Conservation (phyloP, 2,113 vertebrate species). For the Amphilophus citrinellus region DNA sequence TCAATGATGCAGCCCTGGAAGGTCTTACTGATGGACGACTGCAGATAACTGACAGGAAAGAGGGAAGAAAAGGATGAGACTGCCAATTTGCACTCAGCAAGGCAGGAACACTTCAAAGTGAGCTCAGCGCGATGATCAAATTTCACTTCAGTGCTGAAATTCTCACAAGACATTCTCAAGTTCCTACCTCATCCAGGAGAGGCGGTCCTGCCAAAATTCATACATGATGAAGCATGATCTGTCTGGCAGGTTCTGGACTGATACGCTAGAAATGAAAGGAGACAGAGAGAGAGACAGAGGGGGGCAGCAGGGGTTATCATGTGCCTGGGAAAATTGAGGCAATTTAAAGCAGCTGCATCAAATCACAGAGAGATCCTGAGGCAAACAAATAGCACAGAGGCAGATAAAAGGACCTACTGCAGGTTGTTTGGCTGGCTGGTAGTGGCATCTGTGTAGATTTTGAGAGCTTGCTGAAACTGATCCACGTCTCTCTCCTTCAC, state of each 20-base stretch:
- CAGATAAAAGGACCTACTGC: slow-evolving; percentile 83
- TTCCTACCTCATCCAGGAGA: slow-evolving; percentile 91
- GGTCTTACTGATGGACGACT: slow-evolving; percentile 83
- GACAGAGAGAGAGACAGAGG: neutral
- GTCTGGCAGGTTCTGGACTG: slow-evolving; percentile 87
- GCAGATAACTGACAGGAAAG: slow-evolving; percentile 86
- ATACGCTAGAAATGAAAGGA: slow-evolving; percentile 78
- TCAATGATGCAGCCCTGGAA: slow-evolving; percentile 77
- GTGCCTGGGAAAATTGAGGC: slow-evolving; percentile 15
- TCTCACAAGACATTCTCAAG: neutral
- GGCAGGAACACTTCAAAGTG: slow-evolving; percentile 12
- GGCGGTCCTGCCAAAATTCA: slow-evolving; percentile 93
- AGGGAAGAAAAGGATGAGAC: slow-evolving; percentile 16
- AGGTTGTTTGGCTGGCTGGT: slow-evolving; percentile 88
- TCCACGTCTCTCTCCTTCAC: slow-evolving; percentile 85
- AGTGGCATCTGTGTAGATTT: slow-evolving; percentile 88
- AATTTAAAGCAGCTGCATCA: slow-evolving; percentile 23
- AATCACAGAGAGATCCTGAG: slow-evolving; percentile 22
- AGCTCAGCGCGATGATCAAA: neutral
- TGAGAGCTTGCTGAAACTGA: slow-evolving; percentile 87
- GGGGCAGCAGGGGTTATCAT: neutral
- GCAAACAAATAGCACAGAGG: slow-evolving; percentile 1
- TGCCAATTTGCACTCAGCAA: neutral
- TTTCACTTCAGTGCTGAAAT: neutral
- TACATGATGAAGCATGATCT: slow-evolving; percentile 91